Conservation (phyloP, 2,113 vertebrate genomes). For the Xiphophorus maculatus region DNA sequence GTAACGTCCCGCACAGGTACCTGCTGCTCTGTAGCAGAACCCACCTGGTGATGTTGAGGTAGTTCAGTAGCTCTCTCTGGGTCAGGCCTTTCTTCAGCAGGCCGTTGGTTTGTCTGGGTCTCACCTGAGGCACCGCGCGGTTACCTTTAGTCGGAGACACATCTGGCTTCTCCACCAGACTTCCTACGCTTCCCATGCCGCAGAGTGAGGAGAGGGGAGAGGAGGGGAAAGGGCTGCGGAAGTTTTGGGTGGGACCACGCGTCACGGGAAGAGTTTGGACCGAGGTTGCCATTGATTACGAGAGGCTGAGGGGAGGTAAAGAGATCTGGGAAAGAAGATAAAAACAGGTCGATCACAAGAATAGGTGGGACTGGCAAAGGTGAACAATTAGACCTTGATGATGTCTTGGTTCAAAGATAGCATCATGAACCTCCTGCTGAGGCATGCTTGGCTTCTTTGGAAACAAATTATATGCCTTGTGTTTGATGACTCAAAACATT, state of each 20-base stretch:
- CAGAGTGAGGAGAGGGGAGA: constrained; percentile 72
- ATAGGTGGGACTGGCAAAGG: background rate
- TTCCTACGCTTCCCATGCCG: constrained; percentile 97
- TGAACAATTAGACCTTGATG: background rate
- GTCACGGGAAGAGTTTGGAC: constrained; percentile 87
- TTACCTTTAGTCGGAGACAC: constrained; percentile 81
- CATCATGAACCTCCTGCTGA: background rate
- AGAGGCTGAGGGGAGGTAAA: constrained; percentile 65
- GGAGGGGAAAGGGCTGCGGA: constrained; percentile 74
- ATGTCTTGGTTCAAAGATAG: background rate
- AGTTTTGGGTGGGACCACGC: constrained; percentile 81
- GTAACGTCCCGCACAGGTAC: background rate
- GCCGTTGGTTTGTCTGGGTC: constrained; percentile 86
- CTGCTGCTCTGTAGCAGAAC: background rate
- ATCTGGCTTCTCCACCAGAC: constrained; percentile 93
- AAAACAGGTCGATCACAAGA: background rate
- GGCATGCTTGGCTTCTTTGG: background rate
- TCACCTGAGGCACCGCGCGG: constrained; percentile 81
- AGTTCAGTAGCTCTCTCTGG: constrained; percentile 92
- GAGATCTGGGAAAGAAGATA: constrained; percentile 76
- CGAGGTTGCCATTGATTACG: constrained; percentile 93
- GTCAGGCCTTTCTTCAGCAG: constrained; percentile 88
- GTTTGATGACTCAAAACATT: background rate
- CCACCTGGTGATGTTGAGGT: constrained; percentile 89
- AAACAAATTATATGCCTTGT: background rate